Evolutionary conservation across 2,888 invertebrate species (phyloP), one percentile per base, ranked within the genome.

Genomic region (Criorhina ranunculi): DNA sequence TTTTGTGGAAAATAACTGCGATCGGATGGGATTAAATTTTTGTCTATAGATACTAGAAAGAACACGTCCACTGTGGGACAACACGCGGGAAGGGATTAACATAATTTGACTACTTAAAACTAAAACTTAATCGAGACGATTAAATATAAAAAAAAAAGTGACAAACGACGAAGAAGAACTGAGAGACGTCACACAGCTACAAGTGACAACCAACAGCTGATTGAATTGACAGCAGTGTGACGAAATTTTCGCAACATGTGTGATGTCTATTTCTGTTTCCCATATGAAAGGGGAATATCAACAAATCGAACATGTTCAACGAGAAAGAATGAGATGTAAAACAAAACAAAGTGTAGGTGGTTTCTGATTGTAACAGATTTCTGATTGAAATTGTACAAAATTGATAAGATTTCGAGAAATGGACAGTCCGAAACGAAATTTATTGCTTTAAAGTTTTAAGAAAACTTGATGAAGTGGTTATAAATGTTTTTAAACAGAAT

Each of bases 81-180:
- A 24, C 55, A 79, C 67, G 17, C 79, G 79, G 31, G 69, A 64
- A 15, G 73, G 42, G 42, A 42, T 35, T 0, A 79, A 59, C 83
- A 83, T 83, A 51, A 57, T 73, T 73, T 0, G 1, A 69, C 42
- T 55, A 83, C 60, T 73, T 78, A 79, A 66, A 59, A 40, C 44
- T 62, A 78, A 67, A 51, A 62, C 9, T 8, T 5, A 49, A 59
- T 31, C 33, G 4, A 9, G 8, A 12, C 11, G 11, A 29, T 35
- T 40, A 12, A 31, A 24, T n/a, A n/a, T n/a, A n/a, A 29, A 24
- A 35, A 42, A 57, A 42, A 6, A n/a, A 7, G 6, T 15, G 31
- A 62, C 51, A 29, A 53, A 2, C 12, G 8, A 31, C 29, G 9
- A 19, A 5, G 29, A 40, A 5, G n/a, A 6, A 57, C 17, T 8